These are phyloP conservation scores for Luperina nickerlii DNA, from an alignment of 2,888 invertebrate genomes.

Conservation along the genomic window DNA sequence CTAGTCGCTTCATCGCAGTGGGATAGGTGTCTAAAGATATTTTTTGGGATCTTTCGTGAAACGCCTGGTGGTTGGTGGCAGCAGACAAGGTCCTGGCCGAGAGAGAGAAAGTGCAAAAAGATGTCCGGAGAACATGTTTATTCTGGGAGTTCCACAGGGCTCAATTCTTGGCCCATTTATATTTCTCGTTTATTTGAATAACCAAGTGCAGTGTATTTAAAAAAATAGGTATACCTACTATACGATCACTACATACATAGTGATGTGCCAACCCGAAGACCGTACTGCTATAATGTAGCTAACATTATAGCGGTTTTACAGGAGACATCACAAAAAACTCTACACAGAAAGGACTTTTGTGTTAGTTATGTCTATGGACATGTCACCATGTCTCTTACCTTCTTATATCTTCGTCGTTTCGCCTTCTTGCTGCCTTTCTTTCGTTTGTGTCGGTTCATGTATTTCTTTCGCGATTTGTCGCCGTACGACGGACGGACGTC, in stretches of 20 bases:
- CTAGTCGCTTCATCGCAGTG: background rate
- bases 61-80: background rate
- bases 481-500: conserved; percentile 37
- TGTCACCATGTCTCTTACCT: conserved; percentile 55
- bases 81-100: background rate
- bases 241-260: background rate
- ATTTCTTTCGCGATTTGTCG: conserved; percentile 60
- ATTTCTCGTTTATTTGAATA: background rate
- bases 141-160: conserved; percentile 4
- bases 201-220: background rate
- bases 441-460: conserved; percentile 63
- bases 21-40: background rate
- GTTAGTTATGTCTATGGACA: background rate
- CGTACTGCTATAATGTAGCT: background rate
- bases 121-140: background rate
- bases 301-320: background rate
- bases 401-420: conserved; percentile 74
- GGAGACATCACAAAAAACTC: background rate
- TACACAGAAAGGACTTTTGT: background rate
- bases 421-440: conserved; percentile 69
- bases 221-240: background rate
- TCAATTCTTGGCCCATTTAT: background rate
- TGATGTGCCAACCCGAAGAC: background rate
- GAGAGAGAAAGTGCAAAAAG: background rate
- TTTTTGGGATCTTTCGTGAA: background rate